Evolutionary conservation across 2,888 invertebrate species (phyloP).

Genomic region (Neria commutata): DNA sequence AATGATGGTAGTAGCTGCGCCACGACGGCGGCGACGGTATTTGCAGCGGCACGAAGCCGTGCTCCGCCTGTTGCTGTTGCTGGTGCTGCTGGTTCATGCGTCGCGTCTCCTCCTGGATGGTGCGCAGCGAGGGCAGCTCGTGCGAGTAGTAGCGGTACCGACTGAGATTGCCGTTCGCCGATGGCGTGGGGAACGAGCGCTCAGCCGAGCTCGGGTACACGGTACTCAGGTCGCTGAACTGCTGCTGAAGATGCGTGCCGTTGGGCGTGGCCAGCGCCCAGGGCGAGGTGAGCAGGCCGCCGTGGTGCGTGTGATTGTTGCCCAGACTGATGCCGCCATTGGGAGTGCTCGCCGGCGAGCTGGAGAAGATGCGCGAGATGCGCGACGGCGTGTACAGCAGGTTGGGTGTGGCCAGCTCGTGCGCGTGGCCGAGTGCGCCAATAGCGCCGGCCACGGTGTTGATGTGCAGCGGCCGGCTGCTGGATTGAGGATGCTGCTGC

Average conservation of each 20-base stretch:
- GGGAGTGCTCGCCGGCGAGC: constrained; percentile 70
- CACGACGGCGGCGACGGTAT: constrained; percentile 70
- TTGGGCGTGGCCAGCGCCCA: constrained; percentile 68
- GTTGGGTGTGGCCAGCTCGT: constrained; percentile 43
- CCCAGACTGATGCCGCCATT: constrained; percentile 56
- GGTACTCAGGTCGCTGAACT: constrained; percentile 87
- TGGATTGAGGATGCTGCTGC: constrained; percentile 41
- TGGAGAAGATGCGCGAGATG: constrained; percentile 67
- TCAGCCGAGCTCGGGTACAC: constrained; percentile 82
- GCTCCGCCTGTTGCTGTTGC: constrained; percentile 29
- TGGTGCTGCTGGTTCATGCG: constrained; percentile 58
- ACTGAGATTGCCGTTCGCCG: constrained; percentile 66
- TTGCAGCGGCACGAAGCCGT: constrained; percentile 68
- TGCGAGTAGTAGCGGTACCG: constrained; percentile 69
- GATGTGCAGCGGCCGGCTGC: constrained; percentile 61
- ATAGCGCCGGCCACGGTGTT: constrained; percentile 55
- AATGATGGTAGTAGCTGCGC: constrained; percentile 61
- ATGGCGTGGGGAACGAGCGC: constrained; percentile 78
- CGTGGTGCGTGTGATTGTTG: constrained; percentile 60
- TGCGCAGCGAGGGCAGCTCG: constrained; percentile 73
- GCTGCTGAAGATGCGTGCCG: constrained; percentile 49
- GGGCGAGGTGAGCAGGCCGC: constrained; percentile 65
- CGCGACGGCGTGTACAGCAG: constrained; percentile 60
- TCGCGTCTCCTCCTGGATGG: constrained; percentile 74
- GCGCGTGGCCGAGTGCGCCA: constrained; percentile 23